Base-by-base conservation (phyloP, 2,113 vertebrate species). In the Jaculus jaculus region DNA sequence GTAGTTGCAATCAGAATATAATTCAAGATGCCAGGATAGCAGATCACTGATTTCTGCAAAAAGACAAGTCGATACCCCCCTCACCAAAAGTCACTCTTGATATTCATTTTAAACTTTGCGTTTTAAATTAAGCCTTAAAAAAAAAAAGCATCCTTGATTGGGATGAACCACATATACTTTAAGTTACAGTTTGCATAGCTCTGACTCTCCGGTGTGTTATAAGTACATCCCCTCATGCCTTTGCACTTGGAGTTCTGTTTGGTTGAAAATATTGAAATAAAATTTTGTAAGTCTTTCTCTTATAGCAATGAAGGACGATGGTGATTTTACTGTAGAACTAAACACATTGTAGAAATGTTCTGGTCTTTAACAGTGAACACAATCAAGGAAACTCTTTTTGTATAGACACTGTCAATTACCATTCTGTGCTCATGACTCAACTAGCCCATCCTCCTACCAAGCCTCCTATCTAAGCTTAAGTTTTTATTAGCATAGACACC, bases 1-100 rank as follows among this genome's bases (percentile, higher is more conserved):
- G 91, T 95, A 82, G 80, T 95, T 97, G 94, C 92, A 97, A 95
- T 97, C 93, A 97, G 94, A 96, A 94, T 95, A 74, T 91, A 97
- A 96, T 97, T 97, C 24, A 85, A 96, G 93, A 87, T 54, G 94
- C 91, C 91, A 51, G 90, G 88, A 94, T 97, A 97, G 63, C 92
- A 91, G 84, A 93, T 79, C 91, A 96, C 95, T 97, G 77, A 94
- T 97, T 98, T 97, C 88, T 97, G 39, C 90, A 66, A 96, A 96
- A 97, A 80, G 89, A 96, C 90, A 61, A 97, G 86, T 96, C 92
- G 95, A 54, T n/a, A 7, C 20, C 79, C 54, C 34, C 73, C 10
- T 26, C 58, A 34, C 63, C 30, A 13, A 30, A 88, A 96, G 89
- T 94, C 63, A 37, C 51, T 91, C 97, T 97, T 89, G 75, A 95